A percentile compares a stretch with the other conserved stretches of the same genome.
These are phyloP conservation scores for Timema cristinae DNA, from an alignment of 2,888 invertebrate species.

Conservation along the genomic window DNA sequence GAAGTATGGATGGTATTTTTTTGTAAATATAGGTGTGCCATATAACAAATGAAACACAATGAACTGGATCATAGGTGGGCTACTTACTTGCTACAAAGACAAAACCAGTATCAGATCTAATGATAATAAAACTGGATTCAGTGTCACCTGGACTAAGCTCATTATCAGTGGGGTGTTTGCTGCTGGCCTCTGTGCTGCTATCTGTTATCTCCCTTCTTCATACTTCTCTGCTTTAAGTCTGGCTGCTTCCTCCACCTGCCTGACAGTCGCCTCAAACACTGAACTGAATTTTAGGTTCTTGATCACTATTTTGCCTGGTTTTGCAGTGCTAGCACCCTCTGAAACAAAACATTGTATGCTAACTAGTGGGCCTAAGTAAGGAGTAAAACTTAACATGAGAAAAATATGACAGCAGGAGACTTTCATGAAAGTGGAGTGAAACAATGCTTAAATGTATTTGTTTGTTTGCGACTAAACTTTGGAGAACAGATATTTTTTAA, in stretches of 20 bases:
- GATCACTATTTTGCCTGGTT: conserved; percentile 57
- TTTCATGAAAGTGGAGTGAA: too few species aligned
- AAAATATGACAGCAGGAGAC: too few species aligned
- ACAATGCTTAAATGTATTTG: neutral
- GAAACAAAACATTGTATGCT: neutral
- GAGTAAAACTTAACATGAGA: too few species aligned
- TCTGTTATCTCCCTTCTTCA: conserved; percentile 59
- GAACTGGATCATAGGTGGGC: too few species aligned
- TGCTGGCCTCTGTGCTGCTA: conserved; percentile 15
- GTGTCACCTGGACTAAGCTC: conserved; percentile 21
- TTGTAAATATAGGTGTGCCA: too few species aligned
- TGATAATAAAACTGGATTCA: neutral
- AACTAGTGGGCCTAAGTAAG: neutral
- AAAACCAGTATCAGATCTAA: too few species aligned
- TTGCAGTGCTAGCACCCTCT: conserved; percentile 38
- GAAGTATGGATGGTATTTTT: too few species aligned
- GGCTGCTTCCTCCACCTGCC: conserved; percentile 57
- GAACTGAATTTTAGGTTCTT: conserved; percentile 65
- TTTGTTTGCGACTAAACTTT: neutral
- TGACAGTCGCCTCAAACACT: conserved; percentile 62
- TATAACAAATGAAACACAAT: too few species aligned
- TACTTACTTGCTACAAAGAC: too few species aligned
- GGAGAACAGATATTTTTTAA: neutral
- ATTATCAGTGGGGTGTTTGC: neutral
- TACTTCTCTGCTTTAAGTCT: conserved; percentile 56